Evolutionary conservation across 2,113 vertebrate genomes (phyloP), one percentile per base, ranked within the genome.

Genomic region (Anoura caudifer): DNA sequence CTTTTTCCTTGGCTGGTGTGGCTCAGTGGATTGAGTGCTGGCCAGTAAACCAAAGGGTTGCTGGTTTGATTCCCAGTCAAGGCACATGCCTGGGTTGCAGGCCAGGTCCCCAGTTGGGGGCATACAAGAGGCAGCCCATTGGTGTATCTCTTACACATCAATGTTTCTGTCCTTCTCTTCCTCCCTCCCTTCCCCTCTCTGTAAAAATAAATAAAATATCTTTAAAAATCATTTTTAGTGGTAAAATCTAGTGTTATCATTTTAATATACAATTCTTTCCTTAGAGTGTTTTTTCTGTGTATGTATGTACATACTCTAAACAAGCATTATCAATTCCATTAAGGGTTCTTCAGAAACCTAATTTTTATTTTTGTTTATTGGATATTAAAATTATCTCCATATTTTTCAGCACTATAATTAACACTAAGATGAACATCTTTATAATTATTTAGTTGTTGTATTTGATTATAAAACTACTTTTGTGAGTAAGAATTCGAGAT

Each of bases 221-320:
- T 61, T 61, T 12, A 61, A 61, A 79, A 77, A 73, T 45, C n/a
- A 67, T 45, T 79, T 80, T 59, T 70, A 73, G 19, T n/a, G 72
- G 45, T 81, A 36, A 96, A 95, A 82, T 87, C 28, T 12, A 52
- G 50, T 65, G 50, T 81, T 76, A 90, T 83, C 15, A 67, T 70
- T 88, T 97, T 87, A 80, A 85, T 90, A 90, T 80, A 52, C 12
- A 77, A 1, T 76, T 80, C 72, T 72, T 92, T 87, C 65, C 76
- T 65, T 38, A 28, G 19, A 38, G 52, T 41, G 0, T 59, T 69
- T 87, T 72, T 85, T 80, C 90, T 95, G 54, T 72, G 43, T 16
- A 31, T 88, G 72, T 28, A 38, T 69, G 45, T 84, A 22, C 19
- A 52, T 90, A 63, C 75, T 91, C n/a, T 91, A 59, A 70, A 91